A percentile compares a stretch with the other conserved stretches of the same genome.
These are phyloP conservation scores for Argopecten irradians DNA, from an alignment of 1,140 invertebrate species.

Conservation along the genomic window DNA sequence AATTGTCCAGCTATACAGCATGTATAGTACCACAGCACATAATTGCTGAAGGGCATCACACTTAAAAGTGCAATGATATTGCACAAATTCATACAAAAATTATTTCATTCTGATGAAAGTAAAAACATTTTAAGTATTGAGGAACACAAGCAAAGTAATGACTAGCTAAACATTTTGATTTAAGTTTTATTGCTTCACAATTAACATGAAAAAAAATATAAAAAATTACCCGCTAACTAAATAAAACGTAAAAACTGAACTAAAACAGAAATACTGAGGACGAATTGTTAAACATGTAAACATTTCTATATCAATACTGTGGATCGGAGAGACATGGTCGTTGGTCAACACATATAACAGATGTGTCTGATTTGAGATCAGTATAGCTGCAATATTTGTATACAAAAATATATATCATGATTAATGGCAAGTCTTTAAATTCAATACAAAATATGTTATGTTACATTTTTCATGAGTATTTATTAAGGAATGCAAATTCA, in stretches of 20 bases:
- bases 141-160: background rate
- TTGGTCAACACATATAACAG: background rate
- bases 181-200: background rate
- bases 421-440: background rate
- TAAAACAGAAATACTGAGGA: background rate
- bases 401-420: background rate
- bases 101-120: background rate
- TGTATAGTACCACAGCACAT: too few species aligned
- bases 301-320: background rate
- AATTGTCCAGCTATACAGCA: too few species aligned
- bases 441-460: background rate
- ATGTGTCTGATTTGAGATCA: background rate
- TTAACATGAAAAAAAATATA: background rate
- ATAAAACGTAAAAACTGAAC: background rate
- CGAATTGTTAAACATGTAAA: background rate
- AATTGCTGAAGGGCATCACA: too few species aligned
- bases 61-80: background rate
- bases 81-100: too few species aligned
- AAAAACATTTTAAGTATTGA: background rate
- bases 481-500: background rate
- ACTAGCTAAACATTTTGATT: background rate
- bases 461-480: background rate
- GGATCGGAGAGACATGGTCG: background rate
- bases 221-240: background rate
- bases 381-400: background rate